Percentiles rank a stretch among this genome's conserved stretches.
phyloP scores from a whole-genome alignment of 1,140 invertebrate species.

The Solen grandis region DNA sequence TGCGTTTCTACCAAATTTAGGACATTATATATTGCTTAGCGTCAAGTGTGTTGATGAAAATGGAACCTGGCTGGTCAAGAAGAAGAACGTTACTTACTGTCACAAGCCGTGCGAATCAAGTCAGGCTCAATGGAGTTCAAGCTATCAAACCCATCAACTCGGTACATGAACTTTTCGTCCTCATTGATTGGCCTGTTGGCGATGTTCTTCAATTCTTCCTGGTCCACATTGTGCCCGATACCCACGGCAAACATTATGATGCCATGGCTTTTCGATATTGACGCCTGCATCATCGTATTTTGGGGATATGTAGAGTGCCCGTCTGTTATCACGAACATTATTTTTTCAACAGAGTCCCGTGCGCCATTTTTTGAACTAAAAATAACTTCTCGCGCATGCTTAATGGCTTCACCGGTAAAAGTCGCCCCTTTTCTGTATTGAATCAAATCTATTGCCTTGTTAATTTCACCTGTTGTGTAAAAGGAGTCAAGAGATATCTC shows the following conservation, averaged over 20 bases:
- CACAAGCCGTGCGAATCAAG: slow-evolving; percentile 13
- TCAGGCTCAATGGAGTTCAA: slow-evolving; percentile 48
- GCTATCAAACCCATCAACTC: slow-evolving; percentile 56
- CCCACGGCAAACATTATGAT: slow-evolving; percentile 68
- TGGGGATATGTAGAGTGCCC: slow-evolving; percentile 60
- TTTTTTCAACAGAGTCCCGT: slow-evolving; percentile 36
- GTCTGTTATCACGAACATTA: slow-evolving; percentile 67
- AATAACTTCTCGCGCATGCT: slow-evolving; percentile 6
- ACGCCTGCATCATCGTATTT: slow-evolving; percentile 54
- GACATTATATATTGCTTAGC: too few species aligned
- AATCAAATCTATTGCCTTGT: slow-evolving; percentile 20
- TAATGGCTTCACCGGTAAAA: neutral
- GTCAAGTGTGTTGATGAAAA: too few species aligned
- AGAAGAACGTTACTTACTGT: too few species aligned
- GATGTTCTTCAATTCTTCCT: slow-evolving; percentile 61
- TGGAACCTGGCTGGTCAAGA: too few species aligned
- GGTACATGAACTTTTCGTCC: slow-evolving; percentile 53
- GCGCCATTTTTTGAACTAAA: slow-evolving; percentile 21
- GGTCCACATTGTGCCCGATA: slow-evolving; percentile 61
- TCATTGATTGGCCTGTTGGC: slow-evolving; percentile 45
- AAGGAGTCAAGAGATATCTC: too few species aligned
- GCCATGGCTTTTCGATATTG: slow-evolving; percentile 46
- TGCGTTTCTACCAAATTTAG: too few species aligned
- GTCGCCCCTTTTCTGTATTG: neutral
- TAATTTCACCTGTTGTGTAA: too few species aligned